A percentile compares a stretch with the other conserved stretches of the same genome.
Evolutionary conservation across 2,888 invertebrate species (phyloP).

Genomic region (Acleris literana): DNA sequence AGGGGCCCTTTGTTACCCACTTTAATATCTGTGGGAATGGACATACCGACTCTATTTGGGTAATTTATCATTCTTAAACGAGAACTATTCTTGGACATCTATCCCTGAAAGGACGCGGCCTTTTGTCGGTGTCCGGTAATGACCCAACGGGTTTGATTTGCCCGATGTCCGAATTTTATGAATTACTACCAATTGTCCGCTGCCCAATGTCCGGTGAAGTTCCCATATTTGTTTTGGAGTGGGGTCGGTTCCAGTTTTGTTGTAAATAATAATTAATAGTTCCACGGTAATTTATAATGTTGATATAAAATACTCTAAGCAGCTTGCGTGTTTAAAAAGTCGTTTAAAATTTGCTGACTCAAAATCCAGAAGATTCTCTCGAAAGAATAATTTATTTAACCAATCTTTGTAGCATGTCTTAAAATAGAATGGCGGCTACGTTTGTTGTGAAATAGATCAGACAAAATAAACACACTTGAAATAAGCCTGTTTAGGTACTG

Average conservation of each 20-base stretch:
- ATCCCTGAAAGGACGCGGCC: slow-evolving; percentile 60
- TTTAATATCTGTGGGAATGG: slow-evolving; percentile 84
- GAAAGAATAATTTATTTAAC: no score
- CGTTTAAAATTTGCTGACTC: neutral
- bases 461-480: no score
- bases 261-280: slow-evolving; percentile 22
- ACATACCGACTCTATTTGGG: slow-evolving; percentile 81
- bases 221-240: slow-evolving; percentile 63
- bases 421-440: no score
- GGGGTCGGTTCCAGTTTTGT: slow-evolving; percentile 32
- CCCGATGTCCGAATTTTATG: slow-evolving; percentile 73
- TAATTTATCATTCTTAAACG: slow-evolving; percentile 84
- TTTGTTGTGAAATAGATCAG: no score
- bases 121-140: slow-evolving; percentile 66
- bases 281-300: slow-evolving; percentile 14
- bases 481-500: no score
- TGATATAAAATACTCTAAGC: slow-evolving; percentile 17
- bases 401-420: no score
- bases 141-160: slow-evolving; percentile 69
- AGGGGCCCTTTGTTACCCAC: slow-evolving; percentile 71
- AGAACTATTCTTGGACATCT: slow-evolving; percentile 55
- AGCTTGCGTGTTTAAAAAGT: neutral
- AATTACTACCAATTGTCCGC: slow-evolving; percentile 62
- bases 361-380: no score
- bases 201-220: slow-evolving; percentile 44